Evolutionary conservation across 1,140 invertebrate genomes (phyloP).

Genomic region (Euschistus heros): DNA sequence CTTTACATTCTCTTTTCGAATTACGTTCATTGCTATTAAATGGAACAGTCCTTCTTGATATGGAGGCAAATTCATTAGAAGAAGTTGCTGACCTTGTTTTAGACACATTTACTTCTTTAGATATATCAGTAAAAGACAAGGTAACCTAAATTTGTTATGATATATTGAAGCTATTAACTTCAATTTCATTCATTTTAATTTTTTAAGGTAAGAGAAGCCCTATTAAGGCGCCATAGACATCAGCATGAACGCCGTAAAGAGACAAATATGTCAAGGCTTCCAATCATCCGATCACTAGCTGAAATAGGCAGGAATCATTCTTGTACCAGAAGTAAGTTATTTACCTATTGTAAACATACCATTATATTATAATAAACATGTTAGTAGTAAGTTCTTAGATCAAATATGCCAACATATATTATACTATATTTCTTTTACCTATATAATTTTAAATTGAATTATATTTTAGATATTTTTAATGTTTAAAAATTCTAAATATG

Average conservation of each 20-base stretch:
- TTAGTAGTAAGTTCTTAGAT: too few relatives aligned
- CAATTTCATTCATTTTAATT: neutral
- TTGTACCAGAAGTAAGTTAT: conserved; percentile 79
- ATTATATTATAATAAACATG: too few relatives aligned
- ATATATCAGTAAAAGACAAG: neutral
- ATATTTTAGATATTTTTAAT: too few relatives aligned
- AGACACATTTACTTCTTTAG: conserved; percentile 46
- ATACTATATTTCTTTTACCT: too few relatives aligned
- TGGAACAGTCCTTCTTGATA: conserved; percentile 81
- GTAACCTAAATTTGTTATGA: neutral
- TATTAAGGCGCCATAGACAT: conserved; percentile 86
- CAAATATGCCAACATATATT: too few relatives aligned
- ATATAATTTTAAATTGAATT: too few relatives aligned
- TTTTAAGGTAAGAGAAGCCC: conserved; percentile 61
- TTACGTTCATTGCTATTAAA: conserved; percentile 76
- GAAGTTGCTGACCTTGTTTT: conserved; percentile 82
- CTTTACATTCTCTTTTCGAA: conserved; percentile 83
- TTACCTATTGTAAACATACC: too few relatives aligned
- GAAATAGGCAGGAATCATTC: conserved; percentile 95
- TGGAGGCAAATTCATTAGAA: conserved; percentile 74
- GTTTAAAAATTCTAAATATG: too few relatives aligned
- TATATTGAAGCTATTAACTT: neutral
- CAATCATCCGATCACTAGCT: conserved; percentile 88
- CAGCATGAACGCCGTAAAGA: conserved; percentile 80
- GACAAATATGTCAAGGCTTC: conserved; percentile 69